Conservation (phyloP, 2,113 vertebrate species). For the Prinia subflava region DNA sequence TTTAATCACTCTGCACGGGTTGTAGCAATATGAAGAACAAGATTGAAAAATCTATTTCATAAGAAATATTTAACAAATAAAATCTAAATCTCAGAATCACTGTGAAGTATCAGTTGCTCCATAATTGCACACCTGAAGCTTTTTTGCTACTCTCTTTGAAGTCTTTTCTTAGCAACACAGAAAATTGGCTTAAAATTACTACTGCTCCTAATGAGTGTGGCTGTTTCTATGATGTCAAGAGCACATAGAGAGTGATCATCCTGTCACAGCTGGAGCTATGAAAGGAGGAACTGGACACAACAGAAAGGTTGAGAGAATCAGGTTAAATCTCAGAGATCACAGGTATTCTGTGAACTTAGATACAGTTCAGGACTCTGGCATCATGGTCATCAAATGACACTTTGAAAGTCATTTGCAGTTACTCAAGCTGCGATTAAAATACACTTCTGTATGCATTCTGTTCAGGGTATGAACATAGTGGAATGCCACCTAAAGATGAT, state of each 20-base stretch:
- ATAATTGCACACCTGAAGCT: background rate
- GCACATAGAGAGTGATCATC: background rate
- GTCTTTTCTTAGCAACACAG: background rate
- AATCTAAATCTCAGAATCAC: background rate
- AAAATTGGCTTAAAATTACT: background rate
- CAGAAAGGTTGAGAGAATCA: background rate
- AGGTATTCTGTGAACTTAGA: background rate
- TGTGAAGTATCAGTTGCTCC: background rate
- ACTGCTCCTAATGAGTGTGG: background rate
- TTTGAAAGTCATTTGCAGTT: background rate
- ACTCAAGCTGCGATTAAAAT: background rate
- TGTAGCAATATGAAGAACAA: slow-evolving; percentile 22
- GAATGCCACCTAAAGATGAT: background rate
- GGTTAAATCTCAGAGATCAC: background rate
- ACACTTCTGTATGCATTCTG: background rate
- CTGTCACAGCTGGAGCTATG: background rate
- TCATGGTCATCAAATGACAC: background rate
- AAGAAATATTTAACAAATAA: slow-evolving; percentile 71
- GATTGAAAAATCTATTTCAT: slow-evolving; percentile 54
- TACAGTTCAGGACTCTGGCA: background rate
- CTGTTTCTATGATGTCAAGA: background rate
- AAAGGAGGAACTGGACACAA: background rate
- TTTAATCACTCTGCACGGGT: slow-evolving; percentile 32
- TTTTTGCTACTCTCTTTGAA: background rate
- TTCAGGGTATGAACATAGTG: background rate